These are phyloP conservation scores for Dicyrtoma fusca DNA, from an alignment of 2,888 invertebrate genomes.

Conservation along the genomic window DNA sequence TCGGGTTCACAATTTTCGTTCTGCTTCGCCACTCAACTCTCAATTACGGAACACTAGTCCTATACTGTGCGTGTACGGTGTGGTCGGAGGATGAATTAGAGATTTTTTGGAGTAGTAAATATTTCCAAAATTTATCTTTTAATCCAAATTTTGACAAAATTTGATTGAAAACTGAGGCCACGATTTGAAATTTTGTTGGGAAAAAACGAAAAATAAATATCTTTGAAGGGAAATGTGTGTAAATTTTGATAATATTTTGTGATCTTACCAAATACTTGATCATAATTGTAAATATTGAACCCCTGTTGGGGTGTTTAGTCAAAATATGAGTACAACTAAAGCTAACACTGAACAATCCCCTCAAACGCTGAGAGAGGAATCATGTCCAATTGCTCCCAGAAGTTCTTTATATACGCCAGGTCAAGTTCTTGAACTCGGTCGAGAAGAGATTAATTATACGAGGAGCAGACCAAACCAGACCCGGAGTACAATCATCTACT, in stretches of 20 bases:
- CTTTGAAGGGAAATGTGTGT: not conserved
- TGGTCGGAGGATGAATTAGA: no score
- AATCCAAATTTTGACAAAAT: no score
- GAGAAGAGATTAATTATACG: conserved; percentile 56
- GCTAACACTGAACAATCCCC: conserved; percentile 51
- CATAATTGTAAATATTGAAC: conserved; percentile 47
- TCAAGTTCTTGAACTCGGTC: conserved; percentile 57
- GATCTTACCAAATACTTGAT: conserved; percentile 56
- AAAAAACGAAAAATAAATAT: conserved; percentile 1
- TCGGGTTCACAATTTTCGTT: not conserved
- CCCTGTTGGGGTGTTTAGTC: conserved; percentile 51
- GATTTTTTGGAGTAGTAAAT: no score
- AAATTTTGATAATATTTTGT: conserved; percentile 18
- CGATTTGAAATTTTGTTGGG: not conserved
- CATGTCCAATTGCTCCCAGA: conserved; percentile 51
- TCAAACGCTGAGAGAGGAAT: conserved; percentile 56
- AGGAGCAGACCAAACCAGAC: conserved; percentile 54
- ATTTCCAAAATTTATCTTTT: no score
- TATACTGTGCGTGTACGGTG: no score
- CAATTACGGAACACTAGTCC: no score
- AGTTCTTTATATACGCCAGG: conserved; percentile 56
- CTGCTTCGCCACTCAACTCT: no score
- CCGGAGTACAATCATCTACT: conserved; percentile 50
- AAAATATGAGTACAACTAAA: conserved; percentile 45
- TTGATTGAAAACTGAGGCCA: no score